A percentile compares a stretch with the other conserved stretches of the same genome.
Conservation (phyloP, 2,888 invertebrate genomes). For the Nebria brevicollis region DNA sequence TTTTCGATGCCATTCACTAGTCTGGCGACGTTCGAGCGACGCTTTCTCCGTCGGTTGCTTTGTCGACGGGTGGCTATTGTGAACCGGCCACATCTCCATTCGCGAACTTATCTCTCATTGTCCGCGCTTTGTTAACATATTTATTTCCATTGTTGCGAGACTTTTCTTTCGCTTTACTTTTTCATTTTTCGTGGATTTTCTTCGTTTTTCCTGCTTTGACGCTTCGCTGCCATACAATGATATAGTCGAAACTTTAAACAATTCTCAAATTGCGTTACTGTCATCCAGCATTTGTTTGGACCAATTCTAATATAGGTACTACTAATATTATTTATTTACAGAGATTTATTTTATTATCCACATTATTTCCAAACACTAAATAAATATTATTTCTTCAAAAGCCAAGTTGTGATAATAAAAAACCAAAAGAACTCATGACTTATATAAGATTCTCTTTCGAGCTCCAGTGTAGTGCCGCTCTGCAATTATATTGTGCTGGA, state of each 20-base stretch:
- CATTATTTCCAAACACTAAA: too few species aligned
- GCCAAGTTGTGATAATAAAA: too few species aligned
- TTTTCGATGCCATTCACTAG: conserved; percentile 18
- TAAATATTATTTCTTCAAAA: too few species aligned
- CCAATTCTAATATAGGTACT: neutral
- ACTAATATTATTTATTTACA: neutral
- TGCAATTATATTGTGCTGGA: neutral
- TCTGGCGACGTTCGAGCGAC: conserved; percentile 19
- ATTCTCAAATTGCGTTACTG: neutral
- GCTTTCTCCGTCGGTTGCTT: conserved; percentile 14
- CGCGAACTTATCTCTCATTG: conserved; percentile 45
- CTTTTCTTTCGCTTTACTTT: conserved; percentile 29
- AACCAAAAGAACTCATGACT: too few species aligned
- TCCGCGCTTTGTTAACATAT: conserved; percentile 46
- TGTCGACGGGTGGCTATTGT: conserved; percentile 24
- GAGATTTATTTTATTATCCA: too few species aligned
- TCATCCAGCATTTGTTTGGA: neutral
- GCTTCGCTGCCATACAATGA: neutral
- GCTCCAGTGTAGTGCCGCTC: neutral
- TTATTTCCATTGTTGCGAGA: conserved; percentile 43
- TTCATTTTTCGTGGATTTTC: neutral
- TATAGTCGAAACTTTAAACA: neutral
- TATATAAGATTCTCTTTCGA: neutral
- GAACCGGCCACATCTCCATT: conserved; percentile 34
- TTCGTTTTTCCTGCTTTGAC: neutral